Base-by-base conservation (phyloP, 2,888 invertebrate species). In the Metacarcinus magister region DNA sequence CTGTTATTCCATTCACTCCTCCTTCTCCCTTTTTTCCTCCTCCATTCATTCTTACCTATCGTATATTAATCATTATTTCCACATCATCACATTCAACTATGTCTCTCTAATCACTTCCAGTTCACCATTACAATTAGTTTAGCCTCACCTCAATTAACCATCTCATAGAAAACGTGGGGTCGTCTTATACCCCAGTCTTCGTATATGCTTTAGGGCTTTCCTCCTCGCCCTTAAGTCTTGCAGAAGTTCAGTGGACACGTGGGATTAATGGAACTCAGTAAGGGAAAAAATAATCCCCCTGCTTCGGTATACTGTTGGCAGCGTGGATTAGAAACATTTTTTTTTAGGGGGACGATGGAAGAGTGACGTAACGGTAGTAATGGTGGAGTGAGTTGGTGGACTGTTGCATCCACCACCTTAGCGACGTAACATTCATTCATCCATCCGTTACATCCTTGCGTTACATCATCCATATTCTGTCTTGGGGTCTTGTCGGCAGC, bases 231-330 rank as follows among this genome's bases (percentile, higher is more conserved):
- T n/a, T n/a, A 75, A 75, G 75, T 7, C 75, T 75, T 75, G 23
- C 75, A 28, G 75, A n/a, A 75, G 75, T 75, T 75, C 75, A 28
- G 75, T 75, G 75, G 75, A 75, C 75, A 75, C n/a, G n/a, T 75
- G 75, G 75, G 75, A 75, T 75, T 75, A 75, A 23, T 75, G 75
- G 75, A 75, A 28, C n/a, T n/a, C n/a, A n/a, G 7, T n/a, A 28
- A 75, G 28, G 28, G 75, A 8, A 75, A 75, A 75, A 75, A 75
- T 2, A 3, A 4, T 2, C 75, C 3, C 23, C 23, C 23, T 67
- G 23, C n/a, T n/a, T n/a, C 75, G 67, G 7, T 23, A 28, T 28
- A 7, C 75, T 75, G 75, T 75, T 75, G 75, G 75, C 23, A 75
- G n/a, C 75, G 4, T 75, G 75, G 75, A 23, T 75, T 75, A 75